These are phyloP conservation scores for Trissoscelio sp. DNA, from an alignment of 2,888 invertebrate genomes.

Conservation along the genomic window DNA sequence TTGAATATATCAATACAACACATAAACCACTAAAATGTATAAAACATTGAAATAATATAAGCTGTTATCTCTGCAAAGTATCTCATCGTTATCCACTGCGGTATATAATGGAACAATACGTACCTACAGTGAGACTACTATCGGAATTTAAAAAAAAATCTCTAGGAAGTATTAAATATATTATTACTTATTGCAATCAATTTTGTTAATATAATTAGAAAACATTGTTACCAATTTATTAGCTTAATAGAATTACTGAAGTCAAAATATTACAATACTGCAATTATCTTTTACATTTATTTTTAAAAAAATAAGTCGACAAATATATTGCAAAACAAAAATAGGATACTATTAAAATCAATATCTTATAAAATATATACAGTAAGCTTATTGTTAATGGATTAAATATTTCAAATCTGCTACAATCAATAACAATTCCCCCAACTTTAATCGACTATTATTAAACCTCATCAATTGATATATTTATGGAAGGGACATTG, in stretches of 20 bases:
- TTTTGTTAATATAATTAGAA: no score
- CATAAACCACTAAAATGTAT: neutral
- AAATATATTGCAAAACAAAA: no score
- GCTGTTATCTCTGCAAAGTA: conserved; percentile 7
- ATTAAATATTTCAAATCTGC: neutral
- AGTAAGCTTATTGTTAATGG: neutral
- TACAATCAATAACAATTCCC: neutral
- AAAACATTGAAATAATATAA: neutral
- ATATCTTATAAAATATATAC: neutral
- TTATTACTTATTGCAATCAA: no score
- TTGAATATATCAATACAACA: no score
- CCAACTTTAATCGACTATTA: conserved; percentile 8
- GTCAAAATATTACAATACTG: no score
- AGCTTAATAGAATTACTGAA: no score
- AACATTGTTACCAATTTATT: no score
- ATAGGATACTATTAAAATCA: no score
- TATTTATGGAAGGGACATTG: conserved; percentile 14
- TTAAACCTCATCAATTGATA: conserved; percentile 21
- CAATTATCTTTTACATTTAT: no score
- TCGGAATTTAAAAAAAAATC: neutral
- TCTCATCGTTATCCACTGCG: conserved; percentile 31
- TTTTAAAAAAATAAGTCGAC: no score
- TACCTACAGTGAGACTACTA: conserved; percentile 13
- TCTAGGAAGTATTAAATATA: no score
- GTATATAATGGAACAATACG: conserved; percentile 37